Base-by-base conservation (phyloP, 2,113 vertebrate species). In the Struthidea cinerea region DNA sequence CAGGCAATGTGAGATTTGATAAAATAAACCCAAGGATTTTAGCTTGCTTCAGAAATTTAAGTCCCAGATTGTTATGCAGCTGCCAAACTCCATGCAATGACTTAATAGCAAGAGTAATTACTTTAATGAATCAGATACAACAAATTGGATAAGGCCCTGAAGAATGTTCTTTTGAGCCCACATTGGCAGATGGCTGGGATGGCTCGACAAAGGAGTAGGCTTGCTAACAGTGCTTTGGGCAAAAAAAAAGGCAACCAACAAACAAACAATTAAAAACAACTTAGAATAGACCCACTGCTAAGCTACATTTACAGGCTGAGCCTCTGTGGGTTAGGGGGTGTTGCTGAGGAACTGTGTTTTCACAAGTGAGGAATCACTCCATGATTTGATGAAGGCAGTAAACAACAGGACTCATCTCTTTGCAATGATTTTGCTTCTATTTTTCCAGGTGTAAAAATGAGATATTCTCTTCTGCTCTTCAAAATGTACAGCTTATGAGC, bases 151-250 rank as follows among this genome's bases (percentile, higher is more conserved):
- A 70, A 91, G 74, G 76, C 87, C 93, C 93, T 41, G 79, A 94
- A 94, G 96, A 93, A 95, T 84, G 95, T 96, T 95, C 93, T 94
- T 93, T 91, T 80, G 94, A 97, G 95, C 94, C 95, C 73, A 97
- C 95, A 90, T 74, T 44, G 90, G 92, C 94, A 95, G 96, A 95
- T 95, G 93, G 96, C 70, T 90, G 79, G 85, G 78, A 59, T 37
- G 80, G 85, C 94, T 95, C 11, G 7, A 63, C 85, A 63, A 87
- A 95, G 75, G 65, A 85, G 92, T 90, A 80, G 93, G 96, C 85
- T 94, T 88, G 63, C 78, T 96, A 88, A 79, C 87, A 46, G 44
- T 74, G 32, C 81, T 95, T 80, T 76, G 59, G 87, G 76, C 2
- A 23, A 41, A 80, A 73, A 78, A 57, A 90, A 32, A 69, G 64